Evolutionary conservation across 2,888 invertebrate genomes (phyloP).

Genomic region (Macrosoma leucophasiata): DNA sequence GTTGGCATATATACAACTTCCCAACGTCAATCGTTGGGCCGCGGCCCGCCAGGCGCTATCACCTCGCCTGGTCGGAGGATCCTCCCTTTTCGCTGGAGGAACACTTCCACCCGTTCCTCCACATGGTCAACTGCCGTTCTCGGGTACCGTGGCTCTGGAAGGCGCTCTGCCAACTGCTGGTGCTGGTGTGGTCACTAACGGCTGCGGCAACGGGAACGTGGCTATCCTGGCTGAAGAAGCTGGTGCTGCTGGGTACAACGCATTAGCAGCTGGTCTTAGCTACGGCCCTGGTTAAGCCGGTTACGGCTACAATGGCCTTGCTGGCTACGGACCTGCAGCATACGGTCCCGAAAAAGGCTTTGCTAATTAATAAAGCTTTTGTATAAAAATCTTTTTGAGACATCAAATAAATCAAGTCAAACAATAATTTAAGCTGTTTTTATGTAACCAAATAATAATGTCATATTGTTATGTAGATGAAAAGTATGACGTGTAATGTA

Average conservation of each 20-base stretch:
- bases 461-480: too few relatives aligned
- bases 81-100: conserved; percentile 12
- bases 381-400: too few relatives aligned
- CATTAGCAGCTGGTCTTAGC: background rate
- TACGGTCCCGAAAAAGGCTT: too few relatives aligned
- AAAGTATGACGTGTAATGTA: too few relatives aligned
- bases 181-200: conserved; percentile 29
- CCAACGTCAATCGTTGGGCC: too few relatives aligned
- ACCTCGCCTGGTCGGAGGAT: too few relatives aligned
- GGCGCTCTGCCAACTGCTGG: conserved; percentile 34
- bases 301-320: background rate
- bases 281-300: conserved; percentile 7
- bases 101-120: conserved; percentile 13
- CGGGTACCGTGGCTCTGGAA: conserved; percentile 36
- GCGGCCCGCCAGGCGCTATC: too few relatives aligned
- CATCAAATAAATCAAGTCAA: too few relatives aligned
- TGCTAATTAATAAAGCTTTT: too few relatives aligned
- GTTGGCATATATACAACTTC: too few relatives aligned
- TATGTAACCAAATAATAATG: too few relatives aligned
- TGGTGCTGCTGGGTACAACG: conserved; percentile 9
- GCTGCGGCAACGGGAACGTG: conserved; percentile 26
- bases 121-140: conserved; percentile 26
- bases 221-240: conserved; percentile 26
- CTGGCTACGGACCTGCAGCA: background rate
- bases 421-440: too few relatives aligned